Evolutionary conservation across 2,888 invertebrate species (phyloP).

Genomic region (Drosophila atroscutellata): DNA sequence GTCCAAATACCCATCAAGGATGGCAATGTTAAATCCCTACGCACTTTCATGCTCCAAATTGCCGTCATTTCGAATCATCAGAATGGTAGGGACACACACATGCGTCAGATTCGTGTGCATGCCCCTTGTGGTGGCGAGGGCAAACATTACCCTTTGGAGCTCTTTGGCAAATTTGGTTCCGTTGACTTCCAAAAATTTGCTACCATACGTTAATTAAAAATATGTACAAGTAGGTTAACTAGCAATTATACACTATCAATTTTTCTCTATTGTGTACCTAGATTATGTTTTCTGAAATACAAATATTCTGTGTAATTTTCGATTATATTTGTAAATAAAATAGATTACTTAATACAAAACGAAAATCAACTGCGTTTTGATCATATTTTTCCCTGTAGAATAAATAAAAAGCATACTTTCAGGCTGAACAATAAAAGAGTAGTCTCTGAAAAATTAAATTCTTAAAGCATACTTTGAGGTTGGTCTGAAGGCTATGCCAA

Average conservation of each 20-base stretch:
- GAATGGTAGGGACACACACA: conserved; percentile 99
- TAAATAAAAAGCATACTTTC: neutral
- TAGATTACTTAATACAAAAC: neutral
- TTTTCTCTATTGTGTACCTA: conserved; percentile 14
- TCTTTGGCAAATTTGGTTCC: conserved; percentile 92
- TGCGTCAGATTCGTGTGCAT: conserved; percentile 98
- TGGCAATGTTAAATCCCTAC: conserved; percentile 93
- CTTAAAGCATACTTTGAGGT: neutral
- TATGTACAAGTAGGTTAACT: conserved; percentile 1
- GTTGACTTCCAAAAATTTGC: conserved; percentile 93
- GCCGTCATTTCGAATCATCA: conserved; percentile 99
- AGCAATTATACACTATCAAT: neutral
- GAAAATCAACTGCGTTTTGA: neutral
- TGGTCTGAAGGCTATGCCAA: neutral
- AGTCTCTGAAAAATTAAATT: neutral
- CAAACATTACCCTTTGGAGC: conserved; percentile 87
- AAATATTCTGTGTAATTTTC: neutral
- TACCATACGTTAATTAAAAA: conserved; percentile 89
- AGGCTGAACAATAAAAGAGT: neutral
- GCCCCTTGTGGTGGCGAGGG: conserved; percentile 89
- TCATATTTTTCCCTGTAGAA: no score
- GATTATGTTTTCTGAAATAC: conserved; percentile 26
- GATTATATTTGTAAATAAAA: neutral
- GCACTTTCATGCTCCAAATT: conserved; percentile 98
- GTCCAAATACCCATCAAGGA: conserved; percentile 96